Conservation (phyloP, 2,113 vertebrate genomes). For the Tiliqua scincoides region DNA sequence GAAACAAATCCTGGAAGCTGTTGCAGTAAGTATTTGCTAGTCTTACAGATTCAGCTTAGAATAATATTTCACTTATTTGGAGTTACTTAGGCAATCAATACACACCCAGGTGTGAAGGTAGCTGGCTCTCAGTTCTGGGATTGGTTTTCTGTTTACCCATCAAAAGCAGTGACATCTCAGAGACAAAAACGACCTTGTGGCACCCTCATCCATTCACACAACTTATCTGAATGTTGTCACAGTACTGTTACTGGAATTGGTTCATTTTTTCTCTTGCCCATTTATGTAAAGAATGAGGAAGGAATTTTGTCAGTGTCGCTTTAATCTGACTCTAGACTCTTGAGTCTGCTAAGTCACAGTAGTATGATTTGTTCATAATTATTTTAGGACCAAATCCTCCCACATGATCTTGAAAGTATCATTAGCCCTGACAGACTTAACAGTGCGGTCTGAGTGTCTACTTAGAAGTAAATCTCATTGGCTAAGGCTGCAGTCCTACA, state of each 20-base stretch:
- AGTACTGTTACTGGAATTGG: not conserved
- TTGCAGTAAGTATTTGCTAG: slow-evolving; percentile 82
- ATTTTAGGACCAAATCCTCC: too few species aligned
- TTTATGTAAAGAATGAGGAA: not conserved
- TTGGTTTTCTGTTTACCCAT: not conserved
- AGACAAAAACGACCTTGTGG: not conserved
- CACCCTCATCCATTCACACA: not conserved
- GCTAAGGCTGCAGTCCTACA: too few species aligned
- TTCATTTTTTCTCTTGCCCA: not conserved
- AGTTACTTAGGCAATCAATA: not conserved
- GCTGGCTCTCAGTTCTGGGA: not conserved
- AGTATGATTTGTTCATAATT: not conserved
- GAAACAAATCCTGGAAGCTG: slow-evolving; percentile 88
- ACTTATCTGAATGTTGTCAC: not conserved
- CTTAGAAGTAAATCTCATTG: too few species aligned
- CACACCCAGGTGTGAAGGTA: not conserved
- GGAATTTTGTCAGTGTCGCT: not conserved
- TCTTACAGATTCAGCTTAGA: not conserved
- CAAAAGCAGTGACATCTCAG: not conserved
- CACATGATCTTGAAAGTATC: too few species aligned
- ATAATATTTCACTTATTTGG: not conserved
- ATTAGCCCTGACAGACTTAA: too few species aligned
- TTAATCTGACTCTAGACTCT: not conserved
- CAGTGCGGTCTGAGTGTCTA: too few species aligned
- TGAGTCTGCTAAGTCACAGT: not conserved